phyloP scores from a whole-genome alignment of 2,888 invertebrate genomes.

The Empis stercorea region DNA sequence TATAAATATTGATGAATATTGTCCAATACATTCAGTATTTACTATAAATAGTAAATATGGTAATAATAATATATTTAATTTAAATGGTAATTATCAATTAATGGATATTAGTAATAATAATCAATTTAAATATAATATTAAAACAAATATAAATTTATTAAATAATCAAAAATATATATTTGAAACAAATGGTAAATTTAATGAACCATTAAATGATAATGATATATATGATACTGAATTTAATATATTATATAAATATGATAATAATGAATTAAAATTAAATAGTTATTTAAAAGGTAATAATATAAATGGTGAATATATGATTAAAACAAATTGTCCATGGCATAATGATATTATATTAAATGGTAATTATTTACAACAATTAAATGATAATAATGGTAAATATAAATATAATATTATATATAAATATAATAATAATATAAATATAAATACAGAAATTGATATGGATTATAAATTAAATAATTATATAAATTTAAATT shows the following conservation, averaged over 20 bases:
- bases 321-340: neutral
- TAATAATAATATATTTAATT: constrained; percentile 31
- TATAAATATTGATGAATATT: constrained; percentile 24
- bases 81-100: constrained; percentile 35
- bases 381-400: constrained; percentile 18
- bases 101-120: constrained; percentile 24
- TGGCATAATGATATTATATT: constrained; percentile 10
- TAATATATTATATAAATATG: constrained; percentile 16
- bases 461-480: constrained; percentile 21
- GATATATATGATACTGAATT: constrained; percentile 18
- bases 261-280: constrained; percentile 16
- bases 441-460: neutral
- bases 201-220: constrained; percentile 21
- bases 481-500: constrained; percentile 36
- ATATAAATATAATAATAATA: constrained; percentile 22
- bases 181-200: constrained; percentile 28
- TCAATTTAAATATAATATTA: constrained; percentile 38
- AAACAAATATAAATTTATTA: constrained; percentile 41
- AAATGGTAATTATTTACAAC: constrained; percentile 23
- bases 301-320: constrained; percentile 17
- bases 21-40: constrained; percentile 27
- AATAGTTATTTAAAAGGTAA: constrained; percentile 19
- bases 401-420: constrained; percentile 19
- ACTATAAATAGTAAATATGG: constrained; percentile 39
- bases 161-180: constrained; percentile 38